These are phyloP conservation scores for Balaenoptera acutorostrata DNA, from an alignment of 2,113 vertebrate genomes.

Conservation along the genomic window DNA sequence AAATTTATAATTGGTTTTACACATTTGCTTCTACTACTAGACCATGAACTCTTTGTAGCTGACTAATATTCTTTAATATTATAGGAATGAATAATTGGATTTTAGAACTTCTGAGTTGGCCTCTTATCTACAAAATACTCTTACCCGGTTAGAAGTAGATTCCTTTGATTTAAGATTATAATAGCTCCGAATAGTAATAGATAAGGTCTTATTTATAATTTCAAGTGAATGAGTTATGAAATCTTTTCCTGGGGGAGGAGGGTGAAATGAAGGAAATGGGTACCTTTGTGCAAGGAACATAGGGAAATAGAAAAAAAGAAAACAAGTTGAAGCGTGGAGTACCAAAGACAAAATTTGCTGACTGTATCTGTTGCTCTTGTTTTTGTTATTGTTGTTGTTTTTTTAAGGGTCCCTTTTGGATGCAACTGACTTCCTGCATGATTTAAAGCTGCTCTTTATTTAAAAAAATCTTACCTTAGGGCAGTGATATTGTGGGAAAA, in stretches of 20 bases:
- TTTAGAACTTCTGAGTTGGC: not conserved
- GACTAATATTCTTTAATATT: not conserved
- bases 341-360: not conserved
- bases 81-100: not conserved
- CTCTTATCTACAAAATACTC: not conserved
- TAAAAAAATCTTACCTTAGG: not conserved
- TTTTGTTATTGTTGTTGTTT: not conserved
- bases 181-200: not conserved
- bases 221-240: not conserved
- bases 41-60: not conserved
- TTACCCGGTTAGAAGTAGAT: not conserved
- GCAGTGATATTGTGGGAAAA: not conserved
- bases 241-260: not conserved
- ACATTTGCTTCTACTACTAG: not conserved
- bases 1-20: not conserved
- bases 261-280: not conserved
- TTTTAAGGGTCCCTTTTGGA: not conserved
- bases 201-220: not conserved
- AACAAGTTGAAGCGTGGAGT: not conserved
- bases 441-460: not conserved
- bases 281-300: not conserved
- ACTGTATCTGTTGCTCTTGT: not conserved
- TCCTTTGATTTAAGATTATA: not conserved
- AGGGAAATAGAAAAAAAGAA: not conserved
- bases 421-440: not conserved